Conservation (phyloP, 2,888 invertebrate genomes). For the Punctoribates punctum region DNA sequence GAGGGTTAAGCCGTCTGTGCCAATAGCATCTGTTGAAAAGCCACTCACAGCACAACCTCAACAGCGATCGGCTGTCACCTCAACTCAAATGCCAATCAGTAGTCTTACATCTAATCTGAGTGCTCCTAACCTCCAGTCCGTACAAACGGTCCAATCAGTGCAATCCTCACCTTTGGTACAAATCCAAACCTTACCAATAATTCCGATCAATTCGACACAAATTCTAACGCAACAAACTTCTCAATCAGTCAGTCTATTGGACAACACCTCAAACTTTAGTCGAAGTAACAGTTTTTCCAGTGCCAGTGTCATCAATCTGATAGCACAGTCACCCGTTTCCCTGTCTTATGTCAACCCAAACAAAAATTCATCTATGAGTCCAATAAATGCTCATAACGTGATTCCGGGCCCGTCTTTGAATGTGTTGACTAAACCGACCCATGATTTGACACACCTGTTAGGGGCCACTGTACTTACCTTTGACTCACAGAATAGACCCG, state of each 20-base stretch:
- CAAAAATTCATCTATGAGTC: neutral
- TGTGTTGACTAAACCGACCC: neutral
- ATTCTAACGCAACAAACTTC: slow-evolving; percentile 9
- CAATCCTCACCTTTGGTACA: neutral
- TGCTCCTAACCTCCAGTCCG: neutral
- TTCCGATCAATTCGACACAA: slow-evolving; percentile 10
- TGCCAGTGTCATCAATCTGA: neutral
- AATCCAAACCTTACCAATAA: slow-evolving; percentile 14
- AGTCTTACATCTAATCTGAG: slow-evolving; percentile 1
- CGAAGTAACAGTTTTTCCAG: slow-evolving; percentile 12
- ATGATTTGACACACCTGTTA: neutral
- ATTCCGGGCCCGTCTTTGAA: neutral
- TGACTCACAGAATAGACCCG: neutral
- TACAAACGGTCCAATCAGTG: neutral
- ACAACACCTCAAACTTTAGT: neutral
- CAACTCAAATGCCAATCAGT: neutral
- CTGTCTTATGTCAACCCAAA: neutral
- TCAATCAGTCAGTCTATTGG: neutral
- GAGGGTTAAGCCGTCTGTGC: neutral
- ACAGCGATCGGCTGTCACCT: neutral
- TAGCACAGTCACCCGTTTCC: neutral
- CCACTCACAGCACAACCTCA: neutral
- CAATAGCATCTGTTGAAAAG: neutral
- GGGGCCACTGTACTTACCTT: slow-evolving; percentile 25
- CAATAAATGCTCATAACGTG: neutral